Evolutionary conservation across 2,113 vertebrate species (phyloP), one percentile per base, ranked within the genome.

Genomic region (Pangasianodon hypophthalmus): DNA sequence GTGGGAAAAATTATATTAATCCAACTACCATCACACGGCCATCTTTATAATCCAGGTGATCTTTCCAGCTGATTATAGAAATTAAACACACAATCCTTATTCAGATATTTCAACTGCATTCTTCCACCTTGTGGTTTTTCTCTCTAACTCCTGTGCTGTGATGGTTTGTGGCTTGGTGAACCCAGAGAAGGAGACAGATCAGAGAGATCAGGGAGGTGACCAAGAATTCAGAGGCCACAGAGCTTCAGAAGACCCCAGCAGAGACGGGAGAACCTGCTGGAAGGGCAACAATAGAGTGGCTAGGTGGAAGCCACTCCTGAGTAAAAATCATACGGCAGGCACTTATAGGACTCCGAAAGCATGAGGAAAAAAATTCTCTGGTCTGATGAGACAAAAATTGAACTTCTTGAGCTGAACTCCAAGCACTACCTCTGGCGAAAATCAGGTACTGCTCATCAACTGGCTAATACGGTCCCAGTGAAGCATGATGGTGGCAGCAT

Each of bases 131-230:
- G 54, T 0, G 3, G 14, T 16, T 4, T 48, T 56, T 54, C n/a
- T 79, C 75, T 16, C 44, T 69, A 19, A n/a, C 13, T 67, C 37
- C 52, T 58, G 19, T 24, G 0, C 48, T 50, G n/a, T 71, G 64
- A 29, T 48, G 26, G 69, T 32, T 87, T 92, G 90, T 26, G 91
- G 92, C 56, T 41, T 73, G 89, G 82, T 73, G 26, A 71, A 87
- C 62, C 88, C 90, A 90, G 91, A 91, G 73, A 88, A 88, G 75
- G 90, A 94, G 94, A 92, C 92, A 19, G 29, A 93, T 88, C 58
- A 62, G 58, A 62, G 58, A 62, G 58, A 24, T 62, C 21, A 8
- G 60, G 6, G 60, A 24, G 60, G 60, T 7, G 24, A 62, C 60
- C 60, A 24, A 60, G 58, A 60, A 60, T 26, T 6, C 60, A 26